These are phyloP conservation scores for Odontomyia ornata DNA, from an alignment of 2,888 invertebrate species.

Conservation along the genomic window DNA sequence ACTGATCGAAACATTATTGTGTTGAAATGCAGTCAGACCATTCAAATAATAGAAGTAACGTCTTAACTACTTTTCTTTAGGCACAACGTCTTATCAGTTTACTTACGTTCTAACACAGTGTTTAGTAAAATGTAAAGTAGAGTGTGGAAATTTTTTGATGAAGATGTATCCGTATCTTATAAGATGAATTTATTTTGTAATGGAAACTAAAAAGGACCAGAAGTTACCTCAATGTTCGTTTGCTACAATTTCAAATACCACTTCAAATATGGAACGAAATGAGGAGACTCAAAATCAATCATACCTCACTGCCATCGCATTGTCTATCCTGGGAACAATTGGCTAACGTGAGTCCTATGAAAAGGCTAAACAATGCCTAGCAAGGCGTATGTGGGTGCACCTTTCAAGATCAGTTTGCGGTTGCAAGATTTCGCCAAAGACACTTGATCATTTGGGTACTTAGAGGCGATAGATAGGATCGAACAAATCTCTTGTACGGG, in stretches of 20 bases:
- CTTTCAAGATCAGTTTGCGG: slow-evolving; percentile 31
- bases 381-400: slow-evolving; percentile 28
- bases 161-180: not conserved
- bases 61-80: slow-evolving; percentile 12
- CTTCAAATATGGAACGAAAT: too few species aligned
- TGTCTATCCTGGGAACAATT: slow-evolving; percentile 22
- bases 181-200: not conserved
- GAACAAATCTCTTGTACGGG: slow-evolving; percentile 9
- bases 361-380: slow-evolving; percentile 16
- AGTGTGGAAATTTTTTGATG: not conserved
- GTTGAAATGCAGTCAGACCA: not conserved
- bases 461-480: not conserved
- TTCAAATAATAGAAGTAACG: slow-evolving; percentile 31
- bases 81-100: not conserved
- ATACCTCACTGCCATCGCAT: not conserved
- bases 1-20: slow-evolving; percentile 41
- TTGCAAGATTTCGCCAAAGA: slow-evolving; percentile 11
- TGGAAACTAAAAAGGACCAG: too few species aligned
- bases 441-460: slow-evolving; percentile 36
- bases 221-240: too few species aligned
- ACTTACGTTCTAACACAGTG: not conserved
- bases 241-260: too few species aligned
- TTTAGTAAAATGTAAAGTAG: not conserved
- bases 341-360: slow-evolving; percentile 12
- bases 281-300: too few species aligned